Evolutionary conservation across 1,140 invertebrate species (phyloP).

Genomic region (Drosophila ambigua): DNA sequence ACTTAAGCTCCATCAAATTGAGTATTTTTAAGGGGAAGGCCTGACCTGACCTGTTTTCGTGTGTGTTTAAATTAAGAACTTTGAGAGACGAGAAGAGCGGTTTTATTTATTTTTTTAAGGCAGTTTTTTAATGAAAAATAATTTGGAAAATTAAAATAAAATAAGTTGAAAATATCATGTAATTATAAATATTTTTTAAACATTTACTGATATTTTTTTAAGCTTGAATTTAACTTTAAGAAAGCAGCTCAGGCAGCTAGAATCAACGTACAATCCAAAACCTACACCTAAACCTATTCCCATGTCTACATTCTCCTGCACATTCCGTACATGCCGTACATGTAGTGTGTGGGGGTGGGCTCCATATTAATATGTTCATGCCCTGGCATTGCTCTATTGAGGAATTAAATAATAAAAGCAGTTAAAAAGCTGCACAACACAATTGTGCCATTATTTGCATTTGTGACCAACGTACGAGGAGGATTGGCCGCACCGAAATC

Average conservation of each 20-base stretch:
- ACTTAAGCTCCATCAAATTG: slow-evolving; percentile 43
- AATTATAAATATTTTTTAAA: too few relatives aligned
- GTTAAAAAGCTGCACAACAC: slow-evolving; percentile 64
- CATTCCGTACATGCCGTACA: too few relatives aligned
- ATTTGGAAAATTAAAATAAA: too few relatives aligned
- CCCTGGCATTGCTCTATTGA: slow-evolving; percentile 46
- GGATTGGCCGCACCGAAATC: background rate
- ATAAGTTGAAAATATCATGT: too few relatives aligned
- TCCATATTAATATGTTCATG: slow-evolving; percentile 1
- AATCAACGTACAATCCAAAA: too few relatives aligned
- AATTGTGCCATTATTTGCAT: slow-evolving; percentile 83
- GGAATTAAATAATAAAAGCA: slow-evolving; percentile 78
- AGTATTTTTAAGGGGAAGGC: slow-evolving; percentile 25
- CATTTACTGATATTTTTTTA: too few relatives aligned
- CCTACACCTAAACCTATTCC: too few relatives aligned
- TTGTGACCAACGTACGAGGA: slow-evolving; percentile 69
- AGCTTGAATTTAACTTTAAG: too few relatives aligned
- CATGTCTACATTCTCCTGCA: too few relatives aligned
- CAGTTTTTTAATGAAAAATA: background rate
- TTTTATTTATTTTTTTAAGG: too few relatives aligned
- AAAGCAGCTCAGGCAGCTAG: too few relatives aligned
- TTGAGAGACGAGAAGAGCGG: background rate
- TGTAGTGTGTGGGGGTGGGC: too few relatives aligned
- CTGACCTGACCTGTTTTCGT: slow-evolving; percentile 46
- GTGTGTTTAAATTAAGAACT: slow-evolving; percentile 15